Base-by-base conservation (phyloP, 2,888 invertebrate species). In the Pammene fasciana region DNA sequence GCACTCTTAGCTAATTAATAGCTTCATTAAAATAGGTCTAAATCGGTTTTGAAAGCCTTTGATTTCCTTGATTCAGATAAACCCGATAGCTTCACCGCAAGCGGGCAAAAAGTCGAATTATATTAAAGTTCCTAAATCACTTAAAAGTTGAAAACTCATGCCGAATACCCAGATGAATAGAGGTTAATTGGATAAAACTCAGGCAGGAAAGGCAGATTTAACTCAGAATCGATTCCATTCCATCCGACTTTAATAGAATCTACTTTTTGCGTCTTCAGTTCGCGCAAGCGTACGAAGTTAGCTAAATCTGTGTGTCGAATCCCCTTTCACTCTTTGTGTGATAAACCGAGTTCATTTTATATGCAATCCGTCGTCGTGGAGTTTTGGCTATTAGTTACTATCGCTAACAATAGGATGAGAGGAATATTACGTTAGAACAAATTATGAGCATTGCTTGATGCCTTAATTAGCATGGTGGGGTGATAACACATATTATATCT, bases 161-260 rank as follows among this genome's bases (percentile, higher is more conserved):
- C 57, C 50, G 55, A 65, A 65, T 48, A 59, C 38, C 64, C 10
- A 52, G 48, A 62, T 64, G 64, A 64, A 54, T 59, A 16, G 54
- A 68, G 43, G 59, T 60, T 65, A 70, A 65, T 59, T 70, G 65
- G 65, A 70, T 60, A 46, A 55, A 65, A 54, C 59, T 60, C 57
- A 14, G 45, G 18, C 48, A 46, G 60, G 45, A 14, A 50, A 64
- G 26, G 48, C 59, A 60, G 54, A 65, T 65, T 65, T 65, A 65
- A 70, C 70, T 65, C 52, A n/a, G 34, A 60, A 70, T 65, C 70
- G 70, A 65, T 65, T 46, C n/a, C 11, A 65, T 65, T 46, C n/a
- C 11, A 38, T 10, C 59, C 11, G 68, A 55, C 46, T 70, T 65
- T 70, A 70, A 68, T 65, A 18, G 50, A 60, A 65, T 70, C 46